A percentile compares a stretch with the other conserved stretches of the same genome.
Evolutionary conservation across 2,797 vertebrate species (phyloP).

Genomic region (Pogoniulus pusillus): DNA sequence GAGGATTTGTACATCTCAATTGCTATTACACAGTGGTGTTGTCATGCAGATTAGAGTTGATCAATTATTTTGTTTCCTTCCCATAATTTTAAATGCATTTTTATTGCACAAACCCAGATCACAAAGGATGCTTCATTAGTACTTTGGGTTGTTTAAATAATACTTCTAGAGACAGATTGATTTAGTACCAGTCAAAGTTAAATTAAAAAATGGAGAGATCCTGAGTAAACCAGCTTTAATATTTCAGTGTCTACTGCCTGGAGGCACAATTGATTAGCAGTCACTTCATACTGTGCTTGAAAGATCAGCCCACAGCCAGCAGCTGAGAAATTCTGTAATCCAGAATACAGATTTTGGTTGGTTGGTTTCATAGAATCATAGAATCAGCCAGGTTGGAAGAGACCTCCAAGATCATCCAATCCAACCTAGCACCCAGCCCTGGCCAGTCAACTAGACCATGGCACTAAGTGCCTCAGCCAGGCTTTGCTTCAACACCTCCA

Average conservation of each 20-base stretch:
- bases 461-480: no score
- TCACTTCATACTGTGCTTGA: slow-evolving; percentile 7
- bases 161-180: not conserved
- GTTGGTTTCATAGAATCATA: no score
- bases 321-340: not conserved
- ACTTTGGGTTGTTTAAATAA: not conserved
- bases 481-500: no score
- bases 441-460: no score
- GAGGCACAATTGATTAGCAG: slow-evolving; percentile 43
- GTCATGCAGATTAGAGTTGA: not conserved
- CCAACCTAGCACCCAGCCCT: no score
- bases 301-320: slow-evolving; percentile 25
- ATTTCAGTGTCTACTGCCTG: slow-evolving; percentile 11
- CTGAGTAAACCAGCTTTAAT: slow-evolving; percentile 34
- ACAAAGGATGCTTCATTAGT: not conserved
- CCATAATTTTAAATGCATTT: not conserved
- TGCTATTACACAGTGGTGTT: not conserved
- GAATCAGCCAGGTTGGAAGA: no score
- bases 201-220: slow-evolving; percentile 4
- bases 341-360: not conserved
- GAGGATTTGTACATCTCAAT: not conserved
- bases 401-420: no score
- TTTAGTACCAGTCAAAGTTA: not conserved
- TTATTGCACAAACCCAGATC: not conserved
- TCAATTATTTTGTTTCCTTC: not conserved